Conservation (phyloP, 2,888 invertebrate genomes). For the Caenorhabditis sinica region DNA sequence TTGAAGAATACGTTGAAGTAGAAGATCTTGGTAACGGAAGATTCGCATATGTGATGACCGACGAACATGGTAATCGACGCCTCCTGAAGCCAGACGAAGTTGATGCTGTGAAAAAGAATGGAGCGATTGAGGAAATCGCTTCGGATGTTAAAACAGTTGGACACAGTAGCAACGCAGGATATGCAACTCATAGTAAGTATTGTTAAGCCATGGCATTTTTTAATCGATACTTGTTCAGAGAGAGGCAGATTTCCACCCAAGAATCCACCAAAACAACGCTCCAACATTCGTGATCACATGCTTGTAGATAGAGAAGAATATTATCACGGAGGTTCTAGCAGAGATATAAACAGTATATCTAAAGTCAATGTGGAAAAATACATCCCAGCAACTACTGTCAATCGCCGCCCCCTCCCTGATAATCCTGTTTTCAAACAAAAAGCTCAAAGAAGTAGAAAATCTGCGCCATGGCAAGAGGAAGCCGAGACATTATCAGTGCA, state of each 20-base stretch:
- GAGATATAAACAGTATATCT: constrained; percentile 34
- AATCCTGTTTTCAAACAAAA: constrained; percentile 36
- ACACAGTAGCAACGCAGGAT: constrained; percentile 5
- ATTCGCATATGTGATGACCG: constrained; percentile 44
- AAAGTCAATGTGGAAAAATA: constrained; percentile 58
- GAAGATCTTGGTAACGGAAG: constrained; percentile 37
- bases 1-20: constrained; percentile 52
- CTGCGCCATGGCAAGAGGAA: constrained; percentile 55
- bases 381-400: constrained; percentile 24
- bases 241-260: constrained; percentile 27
- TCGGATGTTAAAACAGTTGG: constrained; percentile 6
- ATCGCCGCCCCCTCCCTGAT: constrained; percentile 41
- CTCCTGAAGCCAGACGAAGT: constrained; percentile 41
- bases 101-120: constrained; percentile 28
- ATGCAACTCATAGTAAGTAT: constrained; percentile 11
- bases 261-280: neutral
- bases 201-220: neutral
- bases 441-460: constrained; percentile 27
- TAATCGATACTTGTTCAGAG: neutral
- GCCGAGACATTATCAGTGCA: neutral
- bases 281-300: neutral
- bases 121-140: constrained; percentile 12
- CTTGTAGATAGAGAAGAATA: constrained; percentile 17
- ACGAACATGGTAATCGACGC: constrained; percentile 43
- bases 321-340: neutral